phyloP scores from a whole-genome alignment of 2,113 vertebrate genomes.

The Chitala chitala region DNA sequence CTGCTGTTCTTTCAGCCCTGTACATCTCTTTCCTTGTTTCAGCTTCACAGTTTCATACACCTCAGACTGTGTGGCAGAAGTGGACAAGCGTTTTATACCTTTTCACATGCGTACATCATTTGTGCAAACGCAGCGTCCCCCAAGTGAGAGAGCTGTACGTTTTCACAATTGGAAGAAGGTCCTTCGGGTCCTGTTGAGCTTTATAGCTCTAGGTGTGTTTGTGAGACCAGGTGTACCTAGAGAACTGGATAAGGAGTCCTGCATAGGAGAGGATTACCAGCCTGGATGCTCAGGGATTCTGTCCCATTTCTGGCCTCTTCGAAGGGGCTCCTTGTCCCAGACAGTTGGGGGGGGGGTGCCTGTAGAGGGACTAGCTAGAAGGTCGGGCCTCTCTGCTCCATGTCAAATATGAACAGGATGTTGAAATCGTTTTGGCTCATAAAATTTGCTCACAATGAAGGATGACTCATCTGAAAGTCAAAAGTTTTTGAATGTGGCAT shows the following conservation, averaged over 20 bases:
- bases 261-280: constrained; percentile 5
- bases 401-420: not conserved
- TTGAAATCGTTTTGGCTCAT: not conserved
- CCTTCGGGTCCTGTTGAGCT: not conserved
- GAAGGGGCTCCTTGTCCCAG: not conserved
- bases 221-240: not conserved
- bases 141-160: not conserved
- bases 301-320: not conserved
- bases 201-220: constrained; percentile 7
- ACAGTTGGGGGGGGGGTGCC: not conserved
- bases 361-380: not conserved
- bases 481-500: not conserved
- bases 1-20: too few species aligned
- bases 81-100: too few species aligned
- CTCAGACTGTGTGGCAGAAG: too few species aligned
- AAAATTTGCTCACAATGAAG: constrained; percentile 17
- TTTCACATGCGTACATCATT: too few species aligned
- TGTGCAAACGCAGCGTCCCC: too few species aligned
- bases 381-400: not conserved
- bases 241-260: constrained; percentile 10
- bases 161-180: not conserved
- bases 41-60: too few species aligned
- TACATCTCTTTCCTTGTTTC: too few species aligned
- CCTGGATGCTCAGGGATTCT: not conserved
- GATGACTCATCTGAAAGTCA: constrained; percentile 9